Conservation (phyloP, 2,113 vertebrate species). For the Nothocercus julius region DNA sequence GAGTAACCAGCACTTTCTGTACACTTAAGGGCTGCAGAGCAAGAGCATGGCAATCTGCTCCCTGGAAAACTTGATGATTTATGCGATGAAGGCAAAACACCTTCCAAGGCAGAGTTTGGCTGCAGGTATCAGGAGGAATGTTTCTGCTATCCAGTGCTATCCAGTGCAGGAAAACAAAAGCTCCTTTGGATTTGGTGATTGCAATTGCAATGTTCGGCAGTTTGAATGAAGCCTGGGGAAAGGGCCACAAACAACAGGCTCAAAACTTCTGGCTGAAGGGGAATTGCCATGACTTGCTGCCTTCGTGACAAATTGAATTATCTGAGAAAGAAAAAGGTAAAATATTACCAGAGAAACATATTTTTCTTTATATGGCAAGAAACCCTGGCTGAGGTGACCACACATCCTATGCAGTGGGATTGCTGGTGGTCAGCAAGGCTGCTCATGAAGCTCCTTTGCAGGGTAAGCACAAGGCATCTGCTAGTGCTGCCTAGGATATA, state of each 20-base stretch:
- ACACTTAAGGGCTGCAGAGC: neutral
- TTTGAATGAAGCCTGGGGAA: neutral
- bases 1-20: neutral
- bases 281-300: neutral
- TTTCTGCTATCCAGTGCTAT: neutral
- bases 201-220: fast-evolving
- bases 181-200: neutral
- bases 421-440: neutral
- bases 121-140: neutral
- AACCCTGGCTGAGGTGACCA: neutral
- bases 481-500: neutral
- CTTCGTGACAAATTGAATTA: neutral
- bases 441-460: neutral
- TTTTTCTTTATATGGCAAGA: neutral
- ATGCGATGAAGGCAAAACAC: neutral
- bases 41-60: neutral
- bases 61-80: neutral
- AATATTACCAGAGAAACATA: neutral
- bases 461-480: neutral
- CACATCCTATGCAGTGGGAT: neutral
- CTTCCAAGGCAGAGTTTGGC: neutral
- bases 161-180: neutral
- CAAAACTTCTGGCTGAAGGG: neutral
- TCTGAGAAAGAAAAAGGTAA: neutral
- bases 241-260: neutral